Evolutionary conservation across 37 sponge, comb jelly and placozoan genomes (phyloP), one percentile per base, ranked within the genome.

Genomic region (Beroe ovata): DNA sequence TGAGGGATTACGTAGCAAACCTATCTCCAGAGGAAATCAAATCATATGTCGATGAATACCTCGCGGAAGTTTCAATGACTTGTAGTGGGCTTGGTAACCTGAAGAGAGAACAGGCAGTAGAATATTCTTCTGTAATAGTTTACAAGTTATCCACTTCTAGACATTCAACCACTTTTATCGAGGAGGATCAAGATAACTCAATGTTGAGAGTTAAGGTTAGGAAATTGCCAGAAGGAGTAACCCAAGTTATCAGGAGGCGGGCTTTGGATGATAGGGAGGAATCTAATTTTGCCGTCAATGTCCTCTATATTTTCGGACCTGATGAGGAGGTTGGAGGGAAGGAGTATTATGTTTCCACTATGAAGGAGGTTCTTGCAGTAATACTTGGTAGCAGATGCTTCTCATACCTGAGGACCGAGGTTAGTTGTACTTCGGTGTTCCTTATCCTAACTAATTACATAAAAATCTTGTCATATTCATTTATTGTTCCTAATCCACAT

Each of bases 71-170:
- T 29, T 66, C 69, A 18, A 34, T 66, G 8, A 33, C 36, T 18
- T 66, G 69, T 18, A 66, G 69, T 30, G 30, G 36, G 11, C 14
- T 66, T 66, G 69, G 69, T 18, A 66, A 66, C 69, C 32, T 33
- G 11, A 8, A 37, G 36, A 66, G 34, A 30, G 69, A 66, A 1
- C 36, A 66, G 16, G 69, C 69, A 1, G 30, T 66, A 30, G 34
- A 32, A 33, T 66, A 66, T 37, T 66, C 69, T 0, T 34, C 16
- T 18, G 14, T 66, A 34, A 32, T 66, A 34, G 34, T 4, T 11
- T 19, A 66, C 54, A 47, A 47, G 54, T 16, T 47, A 6, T 16
- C 6, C 11, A 11, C 6, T 16, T 11, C 6, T 11, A 6, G 11
- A 6, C 54, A 6, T 47, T 6, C 6, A 6, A 47, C 54, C 54